Evolutionary conservation across 2,888 invertebrate species (phyloP), one percentile per base, ranked within the genome.

Genomic region (Abrostola tripartita): DNA sequence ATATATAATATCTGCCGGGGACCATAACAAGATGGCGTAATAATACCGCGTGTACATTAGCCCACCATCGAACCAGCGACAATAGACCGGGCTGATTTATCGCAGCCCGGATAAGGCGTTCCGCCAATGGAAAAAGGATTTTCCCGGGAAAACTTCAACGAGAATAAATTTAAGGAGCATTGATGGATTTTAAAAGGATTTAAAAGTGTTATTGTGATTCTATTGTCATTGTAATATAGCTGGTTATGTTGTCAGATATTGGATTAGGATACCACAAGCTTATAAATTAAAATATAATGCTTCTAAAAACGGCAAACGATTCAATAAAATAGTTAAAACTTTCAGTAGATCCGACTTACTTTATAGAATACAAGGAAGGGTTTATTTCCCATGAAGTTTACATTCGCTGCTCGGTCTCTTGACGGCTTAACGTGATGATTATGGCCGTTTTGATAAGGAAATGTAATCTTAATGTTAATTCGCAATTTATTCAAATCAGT

Each of bases 71-170:
- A 81, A 80, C 76, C 81, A 79, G 78, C 84, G 85, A 86, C 92
- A 92, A 92, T 90, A 87, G 88, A 83, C 76, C 71, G 61, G 78
- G 70, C 87, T 91, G 92, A 92, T 91, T 92, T 92, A 92, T 91
- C 81, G 88, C 78, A 65, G 61, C 79, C 84, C 80, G 89, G 90
- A 88, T 90, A 90, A 90, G 88, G 86, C 86, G 81, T 74, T 75
- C 60, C 70, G 81, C 73, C 83, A 83, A 87, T 87, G 88, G 87
- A 85, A 87, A 88, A 89, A 87, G 89, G 88, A 89, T 89, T 90
- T 88, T 87, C 85, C 77, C 75, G 81, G 81, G 78, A 82, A 88
- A 86, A 84, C 83, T 86, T 85, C 83, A 81, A 81, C 78, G 81
- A 78, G 81, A 84, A 88, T 87, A 89, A 85, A 87, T 88, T 88